Evolutionary conservation across 2,113 vertebrate genomes (phyloP).

Genomic region (Loxodonta africana): DNA sequence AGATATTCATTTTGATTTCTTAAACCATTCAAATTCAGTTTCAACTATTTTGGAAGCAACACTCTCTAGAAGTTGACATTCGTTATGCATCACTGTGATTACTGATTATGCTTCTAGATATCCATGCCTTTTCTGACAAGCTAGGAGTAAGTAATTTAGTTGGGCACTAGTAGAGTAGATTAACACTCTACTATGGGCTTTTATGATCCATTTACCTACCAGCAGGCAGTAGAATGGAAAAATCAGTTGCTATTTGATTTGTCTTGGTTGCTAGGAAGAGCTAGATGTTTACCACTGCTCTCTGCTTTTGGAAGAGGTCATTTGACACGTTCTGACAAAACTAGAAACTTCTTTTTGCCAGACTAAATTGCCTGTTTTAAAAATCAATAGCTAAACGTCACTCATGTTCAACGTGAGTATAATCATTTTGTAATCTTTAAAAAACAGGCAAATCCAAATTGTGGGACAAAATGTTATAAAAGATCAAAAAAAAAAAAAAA

Average conservation of each 20-base stretch:
- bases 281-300: constrained; percentile 33
- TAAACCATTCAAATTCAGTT: neutral
- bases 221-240: neutral
- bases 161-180: neutral
- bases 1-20: constrained; percentile 42
- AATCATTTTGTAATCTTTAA: neutral
- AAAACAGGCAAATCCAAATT: neutral
- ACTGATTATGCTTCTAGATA: neutral
- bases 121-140: constrained; percentile 18
- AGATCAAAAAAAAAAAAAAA: constrained; percentile 1
- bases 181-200: neutral
- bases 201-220: neutral
- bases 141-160: neutral
- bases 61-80: neutral
- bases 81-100: neutral
- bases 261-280: constrained; percentile 38
- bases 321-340: constrained; percentile 27
- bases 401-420: neutral
- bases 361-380: neutral
- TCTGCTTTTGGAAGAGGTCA: constrained; percentile 52
- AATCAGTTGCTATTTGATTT: neutral
- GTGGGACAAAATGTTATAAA: neutral
- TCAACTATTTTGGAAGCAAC: neutral
- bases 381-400: constrained; percentile 10
- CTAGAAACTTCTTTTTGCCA: constrained; percentile 36